These are phyloP conservation scores for Agrotis segetum DNA, from an alignment of 2,888 invertebrate species.

Conservation along the genomic window DNA sequence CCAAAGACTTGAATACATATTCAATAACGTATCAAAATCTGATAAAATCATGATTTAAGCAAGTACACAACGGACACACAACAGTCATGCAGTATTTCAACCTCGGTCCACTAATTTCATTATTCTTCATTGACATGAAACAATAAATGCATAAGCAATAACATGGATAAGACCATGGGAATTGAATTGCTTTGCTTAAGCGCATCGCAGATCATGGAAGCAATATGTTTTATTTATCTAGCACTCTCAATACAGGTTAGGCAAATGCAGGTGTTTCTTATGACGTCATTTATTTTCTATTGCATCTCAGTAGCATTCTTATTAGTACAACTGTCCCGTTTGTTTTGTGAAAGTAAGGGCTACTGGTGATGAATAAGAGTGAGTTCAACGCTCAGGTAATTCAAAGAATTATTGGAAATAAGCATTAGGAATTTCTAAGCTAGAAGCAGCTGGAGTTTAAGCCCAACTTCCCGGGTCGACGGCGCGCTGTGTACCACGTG, in stretches of 20 bases:
- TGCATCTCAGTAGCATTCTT: not conserved
- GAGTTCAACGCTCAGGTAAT: not conserved
- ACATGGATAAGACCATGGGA: constrained; percentile 66
- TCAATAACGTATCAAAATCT: constrained; percentile 1
- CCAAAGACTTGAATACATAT: not conserved
- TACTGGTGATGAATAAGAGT: not conserved
- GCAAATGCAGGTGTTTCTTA: constrained; percentile 30
- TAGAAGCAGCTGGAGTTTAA: no score
- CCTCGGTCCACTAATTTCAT: constrained; percentile 71
- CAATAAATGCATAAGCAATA: constrained; percentile 58
- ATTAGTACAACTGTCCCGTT: not conserved
- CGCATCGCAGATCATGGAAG: constrained; percentile 64
- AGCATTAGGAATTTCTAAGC: no score
- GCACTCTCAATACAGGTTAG: constrained; percentile 36
- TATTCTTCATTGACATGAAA: constrained; percentile 64
- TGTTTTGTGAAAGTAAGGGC: not conserved
- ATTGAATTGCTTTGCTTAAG: constrained; percentile 67
- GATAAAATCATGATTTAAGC: constrained; percentile 15
- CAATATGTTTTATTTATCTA: constrained; percentile 75
- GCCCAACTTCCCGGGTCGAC: no score
- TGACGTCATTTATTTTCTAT: constrained; percentile 28
- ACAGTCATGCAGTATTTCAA: constrained; percentile 53
- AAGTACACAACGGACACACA: constrained; percentile 3
- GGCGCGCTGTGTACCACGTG: no score
- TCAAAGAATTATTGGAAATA: no score